These are phyloP conservation scores for Petrocephalus zakoni DNA, from an alignment of 2,113 vertebrate species.

Conservation along the genomic window DNA sequence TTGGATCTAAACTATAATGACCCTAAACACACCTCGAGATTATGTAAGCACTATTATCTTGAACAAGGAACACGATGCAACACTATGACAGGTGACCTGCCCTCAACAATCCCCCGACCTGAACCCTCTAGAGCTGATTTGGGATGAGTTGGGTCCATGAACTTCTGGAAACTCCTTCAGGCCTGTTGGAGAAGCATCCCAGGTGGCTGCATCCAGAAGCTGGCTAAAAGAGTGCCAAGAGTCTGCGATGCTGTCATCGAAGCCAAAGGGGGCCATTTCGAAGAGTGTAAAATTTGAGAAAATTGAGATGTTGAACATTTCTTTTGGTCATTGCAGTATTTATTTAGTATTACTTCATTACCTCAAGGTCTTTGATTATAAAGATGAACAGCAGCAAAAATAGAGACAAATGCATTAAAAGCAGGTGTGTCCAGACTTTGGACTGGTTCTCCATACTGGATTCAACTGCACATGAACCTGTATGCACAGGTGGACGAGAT, in stretches of 20 bases:
- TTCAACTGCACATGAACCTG: neutral
- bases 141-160: neutral
- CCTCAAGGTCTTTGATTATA: neutral
- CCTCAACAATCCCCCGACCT: neutral
- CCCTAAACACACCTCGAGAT: neutral
- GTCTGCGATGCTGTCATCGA: neutral
- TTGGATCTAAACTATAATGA: neutral
- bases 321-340: neutral
- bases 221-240: neutral
- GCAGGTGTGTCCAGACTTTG: neutral
- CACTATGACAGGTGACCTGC: neutral
- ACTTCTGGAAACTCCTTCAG: neutral
- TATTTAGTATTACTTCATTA: neutral
- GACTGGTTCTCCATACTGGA: neutral
- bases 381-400: neutral
- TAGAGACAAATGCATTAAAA: neutral
- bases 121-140: neutral
- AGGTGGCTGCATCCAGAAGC: neutral
- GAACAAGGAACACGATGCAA: neutral
- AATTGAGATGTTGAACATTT: neutral
- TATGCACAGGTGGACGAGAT: constrained; percentile 38
- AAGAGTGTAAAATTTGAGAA: neutral
- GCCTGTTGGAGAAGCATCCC: neutral
- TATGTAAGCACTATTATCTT: neutral
- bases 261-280: neutral